Percentiles rank a stretch among this genome's conserved stretches.
These are phyloP conservation scores for Leptopilina syphax DNA, from an alignment of 2,888 invertebrate genomes.

Conservation along the genomic window DNA sequence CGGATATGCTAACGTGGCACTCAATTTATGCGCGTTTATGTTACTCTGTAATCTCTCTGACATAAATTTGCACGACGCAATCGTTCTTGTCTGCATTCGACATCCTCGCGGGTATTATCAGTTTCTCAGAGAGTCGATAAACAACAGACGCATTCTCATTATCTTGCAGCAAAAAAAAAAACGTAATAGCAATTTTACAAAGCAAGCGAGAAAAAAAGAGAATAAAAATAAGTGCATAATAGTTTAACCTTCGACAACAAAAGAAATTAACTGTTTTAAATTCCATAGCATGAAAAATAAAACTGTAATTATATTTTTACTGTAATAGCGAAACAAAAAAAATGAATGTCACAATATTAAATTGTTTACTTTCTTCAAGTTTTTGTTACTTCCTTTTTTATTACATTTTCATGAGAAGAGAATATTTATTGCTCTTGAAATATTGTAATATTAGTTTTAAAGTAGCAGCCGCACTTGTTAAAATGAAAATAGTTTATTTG, in stretches of 20 bases:
- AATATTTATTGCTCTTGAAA: no score
- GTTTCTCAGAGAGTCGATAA: constrained; percentile 15
- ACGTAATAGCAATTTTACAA: constrained; percentile 3
- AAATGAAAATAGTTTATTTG: no score
- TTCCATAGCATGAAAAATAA: no score
- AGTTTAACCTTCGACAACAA: constrained; percentile 4
- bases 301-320: no score
- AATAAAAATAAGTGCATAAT: neutral
- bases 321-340: no score
- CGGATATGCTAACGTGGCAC: constrained; percentile 17
- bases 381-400: no score
- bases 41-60: constrained; percentile 30
- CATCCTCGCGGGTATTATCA: constrained; percentile 31
- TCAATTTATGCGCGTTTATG: constrained; percentile 38
- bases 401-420: no score
- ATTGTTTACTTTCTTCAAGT: no score
- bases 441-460: no score
- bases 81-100: constrained; percentile 28
- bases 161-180: constrained; percentile 4
- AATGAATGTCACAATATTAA: no score
- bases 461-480: no score
- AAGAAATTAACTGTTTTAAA: neutral
- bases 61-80: constrained; percentile 39
- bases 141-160: constrained; percentile 30
- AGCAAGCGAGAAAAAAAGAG: neutral